phyloP scores from a whole-genome alignment of 2,797 vertebrate species.

The Poecilia gillii region DNA sequence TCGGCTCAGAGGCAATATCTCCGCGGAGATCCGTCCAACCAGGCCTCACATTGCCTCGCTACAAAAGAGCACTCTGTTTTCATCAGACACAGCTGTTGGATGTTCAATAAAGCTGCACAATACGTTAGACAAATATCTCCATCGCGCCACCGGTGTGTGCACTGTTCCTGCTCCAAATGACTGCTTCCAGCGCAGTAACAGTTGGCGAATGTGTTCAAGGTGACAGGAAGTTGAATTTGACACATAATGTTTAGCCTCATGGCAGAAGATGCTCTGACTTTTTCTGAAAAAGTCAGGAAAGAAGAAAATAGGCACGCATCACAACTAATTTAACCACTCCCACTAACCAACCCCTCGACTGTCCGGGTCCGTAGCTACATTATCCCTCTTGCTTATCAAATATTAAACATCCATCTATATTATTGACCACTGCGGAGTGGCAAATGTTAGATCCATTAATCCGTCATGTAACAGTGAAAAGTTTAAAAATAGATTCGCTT shows the following conservation, averaged over 20 bases:
- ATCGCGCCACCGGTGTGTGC: background rate
- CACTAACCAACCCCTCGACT: conserved; percentile 25
- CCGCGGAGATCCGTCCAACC: background rate
- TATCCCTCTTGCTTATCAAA: conserved; percentile 59
- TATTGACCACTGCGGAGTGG: conserved; percentile 36
- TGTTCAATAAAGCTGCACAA: background rate
- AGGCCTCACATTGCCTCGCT: background rate
- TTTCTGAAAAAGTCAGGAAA: too few relatives aligned
- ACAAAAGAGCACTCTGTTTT: background rate
- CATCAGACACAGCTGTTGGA: background rate
- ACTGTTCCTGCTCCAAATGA: background rate
- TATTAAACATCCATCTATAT: conserved; percentile 65
- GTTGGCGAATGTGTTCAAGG: background rate
- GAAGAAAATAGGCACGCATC: background rate
- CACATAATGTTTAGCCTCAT: background rate
- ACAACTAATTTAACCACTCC: too few relatives aligned
- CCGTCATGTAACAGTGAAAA: conserved; percentile 15
- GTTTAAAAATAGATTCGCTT: conserved; percentile 1
- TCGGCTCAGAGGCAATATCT: background rate
- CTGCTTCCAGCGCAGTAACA: background rate
- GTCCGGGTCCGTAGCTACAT: conserved; percentile 41
- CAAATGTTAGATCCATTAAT: conserved; percentile 20
- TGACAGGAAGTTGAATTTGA: background rate
- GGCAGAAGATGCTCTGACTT: too few relatives aligned
- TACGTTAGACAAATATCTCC: background rate